Evolutionary conservation across 2,797 vertebrate species (phyloP).

Genomic region (Smutsia gigantea): DNA sequence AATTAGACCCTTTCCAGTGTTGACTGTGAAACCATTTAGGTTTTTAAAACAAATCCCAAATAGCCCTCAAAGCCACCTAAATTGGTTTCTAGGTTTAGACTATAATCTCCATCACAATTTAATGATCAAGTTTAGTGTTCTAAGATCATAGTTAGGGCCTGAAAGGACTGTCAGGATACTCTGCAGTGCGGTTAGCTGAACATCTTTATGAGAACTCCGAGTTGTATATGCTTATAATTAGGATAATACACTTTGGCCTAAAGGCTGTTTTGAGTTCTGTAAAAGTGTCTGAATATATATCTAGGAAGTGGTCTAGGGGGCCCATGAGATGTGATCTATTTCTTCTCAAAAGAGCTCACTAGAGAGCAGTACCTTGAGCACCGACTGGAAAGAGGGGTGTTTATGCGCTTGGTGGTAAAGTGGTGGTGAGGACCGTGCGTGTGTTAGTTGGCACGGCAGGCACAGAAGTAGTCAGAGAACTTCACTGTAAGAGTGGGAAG

Average conservation of each 20-base stretch:
- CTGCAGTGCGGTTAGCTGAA: not conserved
- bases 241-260: not conserved
- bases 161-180: not conserved
- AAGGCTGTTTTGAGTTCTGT: not conserved
- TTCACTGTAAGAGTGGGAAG: not conserved
- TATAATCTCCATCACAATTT: not conserved
- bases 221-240: not conserved
- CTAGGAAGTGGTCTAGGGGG: not conserved
- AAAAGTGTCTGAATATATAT: not conserved
- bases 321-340: not conserved
- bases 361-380: not conserved
- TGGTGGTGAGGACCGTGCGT: fast-evolving
- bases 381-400: fast-evolving
- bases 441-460: not conserved
- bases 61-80: not conserved
- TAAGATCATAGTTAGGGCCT: not conserved
- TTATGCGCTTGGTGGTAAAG: not conserved
- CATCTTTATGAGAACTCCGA: constrained; percentile 11
- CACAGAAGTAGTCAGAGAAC: not conserved
- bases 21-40: not conserved
- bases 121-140: not conserved
- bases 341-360: not conserved
- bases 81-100: not conserved
- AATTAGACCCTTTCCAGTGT: not conserved
- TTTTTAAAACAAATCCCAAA: not conserved